These are phyloP conservation scores for Bothrops alternatus DNA, from an alignment of 2,797 vertebrate genomes.

Conservation along the genomic window DNA sequence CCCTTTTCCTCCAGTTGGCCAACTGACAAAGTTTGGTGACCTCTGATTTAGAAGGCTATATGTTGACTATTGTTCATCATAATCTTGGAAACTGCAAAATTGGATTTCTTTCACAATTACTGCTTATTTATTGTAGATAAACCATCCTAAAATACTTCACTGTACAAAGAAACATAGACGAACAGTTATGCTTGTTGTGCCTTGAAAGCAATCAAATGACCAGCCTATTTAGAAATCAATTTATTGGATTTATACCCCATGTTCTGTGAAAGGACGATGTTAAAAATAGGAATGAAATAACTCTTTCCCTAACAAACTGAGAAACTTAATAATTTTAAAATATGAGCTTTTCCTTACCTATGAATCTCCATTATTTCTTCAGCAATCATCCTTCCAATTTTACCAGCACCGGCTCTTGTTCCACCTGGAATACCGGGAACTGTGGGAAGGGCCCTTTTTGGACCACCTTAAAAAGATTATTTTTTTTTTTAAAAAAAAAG, in stretches of 20 bases:
- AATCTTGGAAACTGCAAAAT: neutral
- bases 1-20: no score
- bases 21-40: no score
- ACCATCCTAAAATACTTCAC: neutral
- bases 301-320: neutral
- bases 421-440: conserved; percentile 96
- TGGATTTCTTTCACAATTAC: neutral
- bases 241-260: neutral
- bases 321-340: neutral
- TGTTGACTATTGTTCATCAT: conserved; percentile 14
- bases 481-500: neutral
- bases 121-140: neutral
- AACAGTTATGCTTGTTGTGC: neutral
- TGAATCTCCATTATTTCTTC: conserved; percentile 99
- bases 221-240: neutral
- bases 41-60: neutral
- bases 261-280: neutral
- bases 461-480: conserved; percentile 78
- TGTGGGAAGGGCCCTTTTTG: conserved; percentile 85
- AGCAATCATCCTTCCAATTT: conserved; percentile 99
- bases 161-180: neutral
- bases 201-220: neutral
- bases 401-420: conserved; percentile 93
- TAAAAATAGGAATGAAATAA: neutral
- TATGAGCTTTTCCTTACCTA: conserved; percentile 75